Percentiles rank a stretch among this genome's conserved stretches.
phyloP scores from a whole-genome alignment of 2,797 vertebrate genomes.

The Neoniphon sammara region DNA sequence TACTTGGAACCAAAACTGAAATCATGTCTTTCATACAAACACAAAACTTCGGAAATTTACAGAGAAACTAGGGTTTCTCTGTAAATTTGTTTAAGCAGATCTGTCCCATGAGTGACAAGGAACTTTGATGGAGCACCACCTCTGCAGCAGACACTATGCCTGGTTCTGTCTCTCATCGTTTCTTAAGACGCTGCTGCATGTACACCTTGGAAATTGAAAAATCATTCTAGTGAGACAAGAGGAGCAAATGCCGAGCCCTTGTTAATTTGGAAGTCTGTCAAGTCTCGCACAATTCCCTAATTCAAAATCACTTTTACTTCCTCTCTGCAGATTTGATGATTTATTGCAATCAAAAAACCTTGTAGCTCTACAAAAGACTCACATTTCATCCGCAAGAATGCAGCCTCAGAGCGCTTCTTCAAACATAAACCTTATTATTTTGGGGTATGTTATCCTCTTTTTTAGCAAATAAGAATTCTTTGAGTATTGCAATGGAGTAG shows the following conservation, averaged over 20 bases:
- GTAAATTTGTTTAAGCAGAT: slow-evolving; percentile 1
- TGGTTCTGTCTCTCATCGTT: slow-evolving; percentile 13
- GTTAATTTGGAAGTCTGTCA: slow-evolving; percentile 69
- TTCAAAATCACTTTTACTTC: slow-evolving; percentile 56
- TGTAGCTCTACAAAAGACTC: slow-evolving; percentile 27
- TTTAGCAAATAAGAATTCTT: too few species aligned
- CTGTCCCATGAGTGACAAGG: slow-evolving; percentile 12
- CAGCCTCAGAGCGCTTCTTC: slow-evolving; percentile 12
- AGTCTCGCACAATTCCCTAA: slow-evolving; percentile 57
- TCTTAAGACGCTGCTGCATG: slow-evolving; percentile 37
- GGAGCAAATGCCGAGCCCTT: slow-evolving; percentile 49
- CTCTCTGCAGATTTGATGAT: slow-evolving; percentile 24
- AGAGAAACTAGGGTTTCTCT: not conserved
- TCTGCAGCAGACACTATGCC: slow-evolving; percentile 5
- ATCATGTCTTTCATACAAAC: slow-evolving; percentile 12
- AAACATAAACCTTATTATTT: too few species aligned
- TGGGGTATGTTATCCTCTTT: not conserved
- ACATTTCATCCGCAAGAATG: slow-evolving; percentile 6
- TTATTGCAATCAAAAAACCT: slow-evolving; percentile 39
- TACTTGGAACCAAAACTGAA: slow-evolving; percentile 22
- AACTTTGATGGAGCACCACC: slow-evolving; percentile 22
- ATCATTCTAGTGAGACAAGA: slow-evolving; percentile 67
- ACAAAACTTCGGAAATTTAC: not conserved
- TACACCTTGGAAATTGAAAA: slow-evolving; percentile 54
- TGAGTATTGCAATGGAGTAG: too few species aligned